These are phyloP conservation scores for Atrina japonica DNA, from an alignment of 2,888 invertebrate genomes.

Conservation along the genomic window DNA sequence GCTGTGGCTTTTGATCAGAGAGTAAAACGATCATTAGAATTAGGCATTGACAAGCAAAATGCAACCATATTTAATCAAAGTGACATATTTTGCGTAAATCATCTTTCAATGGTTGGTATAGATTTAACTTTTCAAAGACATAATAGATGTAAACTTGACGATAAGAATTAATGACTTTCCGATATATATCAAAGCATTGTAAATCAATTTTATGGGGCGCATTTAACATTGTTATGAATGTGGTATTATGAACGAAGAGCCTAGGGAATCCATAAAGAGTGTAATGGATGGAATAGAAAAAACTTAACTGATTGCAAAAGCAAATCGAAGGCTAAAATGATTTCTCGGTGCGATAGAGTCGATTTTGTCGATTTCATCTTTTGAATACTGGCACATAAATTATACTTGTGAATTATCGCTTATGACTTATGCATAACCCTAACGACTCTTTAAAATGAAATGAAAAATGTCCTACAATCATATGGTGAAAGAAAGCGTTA, in stretches of 20 bases:
- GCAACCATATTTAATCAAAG: slow-evolving; percentile 27
- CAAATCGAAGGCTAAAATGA: too few relatives aligned
- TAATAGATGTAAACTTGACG: slow-evolving; percentile 41
- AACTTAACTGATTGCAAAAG: too few relatives aligned
- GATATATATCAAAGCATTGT: slow-evolving; percentile 42
- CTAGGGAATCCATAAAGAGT: too few relatives aligned
- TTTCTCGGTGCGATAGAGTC: neutral
- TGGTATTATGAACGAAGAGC: too few relatives aligned
- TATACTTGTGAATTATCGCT: too few relatives aligned
- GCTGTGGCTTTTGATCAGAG: slow-evolving; percentile 34
- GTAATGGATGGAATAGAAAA: too few relatives aligned
- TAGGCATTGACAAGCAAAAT: slow-evolving; percentile 33
- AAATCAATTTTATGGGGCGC: slow-evolving; percentile 38
- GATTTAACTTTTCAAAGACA: slow-evolving; percentile 39
- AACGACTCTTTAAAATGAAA: too few relatives aligned
- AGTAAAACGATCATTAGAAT: slow-evolving; percentile 38
- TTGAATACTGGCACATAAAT: too few relatives aligned
- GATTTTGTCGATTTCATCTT: slow-evolving; percentile 17
- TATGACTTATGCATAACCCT: too few relatives aligned
- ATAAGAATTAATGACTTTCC: slow-evolving; percentile 37
- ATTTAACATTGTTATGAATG: too few relatives aligned
- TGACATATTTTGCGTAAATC: slow-evolving; percentile 41
- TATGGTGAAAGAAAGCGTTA: too few relatives aligned
- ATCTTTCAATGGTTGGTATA: slow-evolving; percentile 41
- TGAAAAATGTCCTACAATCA: too few relatives aligned